A percentile compares a stretch with the other conserved stretches of the same genome.
Conservation (phyloP, 1,140 invertebrate genomes). For the Ruditapes philippinarum region DNA sequence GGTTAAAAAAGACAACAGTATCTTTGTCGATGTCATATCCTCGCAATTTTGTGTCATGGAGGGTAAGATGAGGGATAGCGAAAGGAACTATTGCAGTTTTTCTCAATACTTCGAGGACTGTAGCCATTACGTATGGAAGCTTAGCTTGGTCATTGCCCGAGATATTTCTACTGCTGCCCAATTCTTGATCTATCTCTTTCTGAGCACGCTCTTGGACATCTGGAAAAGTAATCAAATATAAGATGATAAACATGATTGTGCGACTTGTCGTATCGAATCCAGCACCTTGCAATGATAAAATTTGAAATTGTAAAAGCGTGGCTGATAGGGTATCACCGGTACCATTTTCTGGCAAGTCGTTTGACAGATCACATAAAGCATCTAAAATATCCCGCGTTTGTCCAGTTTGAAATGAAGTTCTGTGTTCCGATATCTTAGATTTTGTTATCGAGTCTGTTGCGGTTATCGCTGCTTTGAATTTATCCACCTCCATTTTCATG, state of each 20-base stretch:
- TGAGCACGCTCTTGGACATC: slow-evolving; percentile 92
- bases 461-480: background rate
- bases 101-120: slow-evolving; percentile 75
- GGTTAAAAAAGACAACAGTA: background rate
- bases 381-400: background rate
- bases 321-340: background rate
- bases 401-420: background rate
- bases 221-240: slow-evolving; percentile 92
- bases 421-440: background rate
- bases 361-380: background rate
- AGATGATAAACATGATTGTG: slow-evolving; percentile 94
- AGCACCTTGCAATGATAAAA: slow-evolving; percentile 60
- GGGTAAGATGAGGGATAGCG: slow-evolving; percentile 70
- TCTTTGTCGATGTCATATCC: slow-evolving; percentile 72
- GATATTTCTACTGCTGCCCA: slow-evolving; percentile 92
- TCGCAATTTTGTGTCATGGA: slow-evolving; percentile 72
- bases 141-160: slow-evolving; percentile 90
- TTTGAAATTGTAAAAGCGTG: background rate
- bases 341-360: background rate
- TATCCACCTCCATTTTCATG: background rate
- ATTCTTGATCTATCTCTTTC: slow-evolving; percentile 92
- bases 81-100: slow-evolving; percentile 81
- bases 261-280: slow-evolving; percentile 94
- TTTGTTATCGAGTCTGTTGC: too few species aligned
- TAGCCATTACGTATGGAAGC: slow-evolving; percentile 78